A percentile compares a stretch with the other conserved stretches of the same genome.
Conservation (phyloP, 2,888 invertebrate species). For the Pasiphila rectangulata region DNA sequence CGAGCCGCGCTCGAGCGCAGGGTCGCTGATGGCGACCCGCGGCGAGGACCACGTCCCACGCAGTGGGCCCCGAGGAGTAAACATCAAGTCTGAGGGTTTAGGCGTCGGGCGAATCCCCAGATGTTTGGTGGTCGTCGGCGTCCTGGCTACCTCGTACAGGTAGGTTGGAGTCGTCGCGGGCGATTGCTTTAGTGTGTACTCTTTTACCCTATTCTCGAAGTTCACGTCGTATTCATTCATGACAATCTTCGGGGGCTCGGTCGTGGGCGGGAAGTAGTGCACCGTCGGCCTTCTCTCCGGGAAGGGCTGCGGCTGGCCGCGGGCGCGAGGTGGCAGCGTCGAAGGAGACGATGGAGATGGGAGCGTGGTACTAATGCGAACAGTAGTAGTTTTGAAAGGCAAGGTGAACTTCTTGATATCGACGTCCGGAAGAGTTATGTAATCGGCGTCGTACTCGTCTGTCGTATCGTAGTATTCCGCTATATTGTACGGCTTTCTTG, state of each 20-base stretch:
- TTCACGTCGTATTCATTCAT: conserved; percentile 48
- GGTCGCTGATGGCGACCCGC: too few species aligned
- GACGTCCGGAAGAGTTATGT: conserved; percentile 55
- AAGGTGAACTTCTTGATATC: conserved; percentile 60
- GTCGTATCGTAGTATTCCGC: conserved; percentile 61
- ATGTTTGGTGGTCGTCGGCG: neutral
- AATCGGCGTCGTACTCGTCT: conserved; percentile 63
- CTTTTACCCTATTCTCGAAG: conserved; percentile 50
- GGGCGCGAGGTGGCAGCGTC: conserved; percentile 31
- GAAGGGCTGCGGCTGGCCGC: conserved; percentile 32
- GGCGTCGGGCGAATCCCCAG: conserved; percentile 8
- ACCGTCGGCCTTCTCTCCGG: conserved; percentile 61
- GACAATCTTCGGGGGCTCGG: conserved; percentile 39
- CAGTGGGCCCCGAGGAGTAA: neutral
- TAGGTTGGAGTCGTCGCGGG: conserved; percentile 12
- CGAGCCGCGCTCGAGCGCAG: neutral
- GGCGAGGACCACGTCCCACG: neutral
- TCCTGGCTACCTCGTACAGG: too few species aligned
- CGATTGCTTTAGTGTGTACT: conserved; percentile 37
- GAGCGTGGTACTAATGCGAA: neutral
- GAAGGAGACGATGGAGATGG: conserved; percentile 25
- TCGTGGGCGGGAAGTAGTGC: conserved; percentile 67
- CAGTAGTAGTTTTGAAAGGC: conserved; percentile 15
- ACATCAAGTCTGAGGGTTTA: conserved; percentile 11
- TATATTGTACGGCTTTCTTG: conserved; percentile 46